These are phyloP conservation scores for Apotomis capreana DNA, from an alignment of 2,888 invertebrate genomes.

Conservation along the genomic window DNA sequence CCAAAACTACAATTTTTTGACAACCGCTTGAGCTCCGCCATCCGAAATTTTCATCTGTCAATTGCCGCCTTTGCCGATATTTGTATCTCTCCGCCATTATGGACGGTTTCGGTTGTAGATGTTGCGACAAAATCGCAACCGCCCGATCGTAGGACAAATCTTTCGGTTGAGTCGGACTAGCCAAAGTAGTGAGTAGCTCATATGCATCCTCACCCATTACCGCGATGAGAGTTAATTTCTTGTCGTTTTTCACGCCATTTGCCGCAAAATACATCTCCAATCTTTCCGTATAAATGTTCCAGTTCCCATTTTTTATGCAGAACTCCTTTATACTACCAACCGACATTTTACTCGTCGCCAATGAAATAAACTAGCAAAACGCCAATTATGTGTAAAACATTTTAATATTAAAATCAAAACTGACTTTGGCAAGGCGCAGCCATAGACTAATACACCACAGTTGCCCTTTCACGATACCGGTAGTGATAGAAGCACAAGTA, in stretches of 20 bases:
- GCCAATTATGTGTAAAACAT: no score
- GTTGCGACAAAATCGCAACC: constrained; percentile 2
- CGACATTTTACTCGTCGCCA: no score
- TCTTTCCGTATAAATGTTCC: constrained; percentile 27
- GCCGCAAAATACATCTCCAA: constrained; percentile 38
- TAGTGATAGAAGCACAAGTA: constrained; percentile 7
- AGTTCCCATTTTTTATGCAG: constrained; percentile 34
- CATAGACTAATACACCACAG: no score
- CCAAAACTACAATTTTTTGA: no score
- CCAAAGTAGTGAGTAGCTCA: constrained; percentile 23
- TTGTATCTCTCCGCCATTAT: constrained; percentile 9
- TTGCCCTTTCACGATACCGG: background rate
- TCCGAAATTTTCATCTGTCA: no score
- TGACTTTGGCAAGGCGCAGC: no score
- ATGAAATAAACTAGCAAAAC: no score
- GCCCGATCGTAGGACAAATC: constrained; percentile 18
- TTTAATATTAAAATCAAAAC: no score
- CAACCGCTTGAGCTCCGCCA: no score
- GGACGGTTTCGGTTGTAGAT: constrained; percentile 23
- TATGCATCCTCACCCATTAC: constrained; percentile 40
- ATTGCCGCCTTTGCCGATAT: constrained; percentile 16
- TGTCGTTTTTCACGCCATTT: constrained; percentile 12
- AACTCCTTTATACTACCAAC: constrained; percentile 29
- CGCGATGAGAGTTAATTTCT: constrained; percentile 33
- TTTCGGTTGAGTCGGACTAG: constrained; percentile 34